These are phyloP conservation scores for Halcyon malimbica DNA, from an alignment of 2,113 vertebrate species.

Conservation along the genomic window DNA sequence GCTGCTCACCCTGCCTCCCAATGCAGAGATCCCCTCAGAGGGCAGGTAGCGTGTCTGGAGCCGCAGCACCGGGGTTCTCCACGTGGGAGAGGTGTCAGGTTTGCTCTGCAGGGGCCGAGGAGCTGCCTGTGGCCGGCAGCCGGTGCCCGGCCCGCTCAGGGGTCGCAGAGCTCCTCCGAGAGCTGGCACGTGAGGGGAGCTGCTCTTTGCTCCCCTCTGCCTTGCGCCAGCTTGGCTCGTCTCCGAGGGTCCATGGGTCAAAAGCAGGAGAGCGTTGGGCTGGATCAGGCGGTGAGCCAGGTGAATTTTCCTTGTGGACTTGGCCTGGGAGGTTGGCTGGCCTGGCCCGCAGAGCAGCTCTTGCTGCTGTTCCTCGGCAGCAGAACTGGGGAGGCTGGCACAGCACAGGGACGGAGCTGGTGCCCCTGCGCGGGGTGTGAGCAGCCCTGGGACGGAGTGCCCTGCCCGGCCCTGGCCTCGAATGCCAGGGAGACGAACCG, in stretches of 20 bases:
- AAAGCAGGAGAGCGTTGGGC: background rate
- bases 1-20: no score
- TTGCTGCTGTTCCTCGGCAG: background rate
- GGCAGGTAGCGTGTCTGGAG: no score
- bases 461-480: background rate
- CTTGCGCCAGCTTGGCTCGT: no score
- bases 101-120: background rate
- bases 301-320: background rate
- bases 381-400: no score
- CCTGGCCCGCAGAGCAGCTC: rapidly evolving
- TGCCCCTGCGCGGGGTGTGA: rapidly evolving
- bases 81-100: background rate
- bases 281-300: background rate
- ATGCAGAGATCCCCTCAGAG: background rate
- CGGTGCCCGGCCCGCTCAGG: rapidly evolving
- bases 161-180: background rate
- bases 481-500: background rate
- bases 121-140: background rate
- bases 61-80: rapidly evolving
- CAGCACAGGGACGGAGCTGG: rapidly evolving
- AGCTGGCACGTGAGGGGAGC: rapidly evolving
- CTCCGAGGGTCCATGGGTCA: background rate
- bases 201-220: background rate
- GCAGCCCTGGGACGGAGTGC: background rate
- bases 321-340: background rate